Conservation (phyloP, 2,888 invertebrate species). For the Bedellia somnulentella region DNA sequence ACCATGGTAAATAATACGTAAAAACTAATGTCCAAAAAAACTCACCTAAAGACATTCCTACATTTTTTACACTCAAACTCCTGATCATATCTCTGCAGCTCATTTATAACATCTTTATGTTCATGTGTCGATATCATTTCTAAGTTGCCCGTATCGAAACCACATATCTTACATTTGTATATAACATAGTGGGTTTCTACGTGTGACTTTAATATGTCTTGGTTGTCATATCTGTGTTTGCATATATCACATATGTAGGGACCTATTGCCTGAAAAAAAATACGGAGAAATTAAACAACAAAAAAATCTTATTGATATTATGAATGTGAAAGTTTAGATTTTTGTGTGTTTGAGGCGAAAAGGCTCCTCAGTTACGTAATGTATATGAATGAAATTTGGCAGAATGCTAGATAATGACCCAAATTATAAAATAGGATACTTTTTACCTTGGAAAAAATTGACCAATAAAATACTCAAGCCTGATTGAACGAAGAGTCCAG, state of each 20-base stretch:
- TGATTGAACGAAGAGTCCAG: no score
- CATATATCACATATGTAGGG: slow-evolving; percentile 1
- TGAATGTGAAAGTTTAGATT: no score
- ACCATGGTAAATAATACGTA: no score
- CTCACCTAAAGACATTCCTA: slow-evolving; percentile 1
- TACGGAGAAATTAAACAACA: no score
- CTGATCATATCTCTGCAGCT: neutral
- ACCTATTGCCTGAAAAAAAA: neutral
- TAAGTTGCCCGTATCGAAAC: neutral
- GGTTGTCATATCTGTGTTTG: neutral
- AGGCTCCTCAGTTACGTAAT: no score
- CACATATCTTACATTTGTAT: slow-evolving; percentile 2
- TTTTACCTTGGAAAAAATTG: no score
- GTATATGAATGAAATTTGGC: no score
- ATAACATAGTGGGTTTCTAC: neutral
- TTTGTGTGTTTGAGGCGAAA: no score
- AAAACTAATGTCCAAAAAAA: neutral
- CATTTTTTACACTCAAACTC: slow-evolving; percentile 3
- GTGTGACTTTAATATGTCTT: neutral
- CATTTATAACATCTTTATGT: neutral
- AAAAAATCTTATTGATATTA: no score
- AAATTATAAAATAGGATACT: no score
- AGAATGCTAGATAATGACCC: no score
- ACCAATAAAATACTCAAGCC: no score
- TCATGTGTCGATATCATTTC: neutral